A percentile compares a stretch with the other conserved stretches of the same genome.
phyloP scores from a whole-genome alignment of 2,113 vertebrate species.

The Pholis gunnellus region DNA sequence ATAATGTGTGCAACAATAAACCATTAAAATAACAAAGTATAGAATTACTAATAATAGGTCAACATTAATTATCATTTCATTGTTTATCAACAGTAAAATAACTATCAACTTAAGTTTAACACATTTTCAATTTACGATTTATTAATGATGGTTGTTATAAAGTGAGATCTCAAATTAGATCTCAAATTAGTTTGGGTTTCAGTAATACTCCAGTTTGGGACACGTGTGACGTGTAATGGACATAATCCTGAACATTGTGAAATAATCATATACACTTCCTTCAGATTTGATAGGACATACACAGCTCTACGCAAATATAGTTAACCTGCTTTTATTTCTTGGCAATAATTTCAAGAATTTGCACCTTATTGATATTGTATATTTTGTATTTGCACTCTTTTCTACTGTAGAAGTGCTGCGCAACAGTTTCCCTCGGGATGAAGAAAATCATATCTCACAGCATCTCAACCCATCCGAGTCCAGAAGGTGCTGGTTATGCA shows the following conservation, averaged over 20 bases:
- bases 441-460: background rate
- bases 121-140: too few relatives aligned
- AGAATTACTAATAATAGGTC: too few relatives aligned
- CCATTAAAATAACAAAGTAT: too few relatives aligned
- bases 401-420: background rate
- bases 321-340: background rate
- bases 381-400: background rate
- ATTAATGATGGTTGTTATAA: too few relatives aligned
- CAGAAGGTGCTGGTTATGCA: background rate
- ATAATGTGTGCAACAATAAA: background rate
- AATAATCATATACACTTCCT: background rate
- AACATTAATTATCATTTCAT: too few relatives aligned
- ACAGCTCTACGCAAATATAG: background rate
- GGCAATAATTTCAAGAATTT: too few relatives aligned
- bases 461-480: background rate
- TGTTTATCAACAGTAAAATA: too few relatives aligned
- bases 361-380: background rate
- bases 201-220: background rate
- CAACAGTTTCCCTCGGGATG: background rate
- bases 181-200: too few relatives aligned
- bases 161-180: too few relatives aligned
- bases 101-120: too few relatives aligned
- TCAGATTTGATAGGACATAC: background rate
- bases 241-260: background rate
- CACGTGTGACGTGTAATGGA: background rate